Percentiles rank a stretch among this genome's conserved stretches.
These are phyloP conservation scores for Tinamus major DNA, from an alignment of 2,797 vertebrate species.

Conservation along the genomic window DNA sequence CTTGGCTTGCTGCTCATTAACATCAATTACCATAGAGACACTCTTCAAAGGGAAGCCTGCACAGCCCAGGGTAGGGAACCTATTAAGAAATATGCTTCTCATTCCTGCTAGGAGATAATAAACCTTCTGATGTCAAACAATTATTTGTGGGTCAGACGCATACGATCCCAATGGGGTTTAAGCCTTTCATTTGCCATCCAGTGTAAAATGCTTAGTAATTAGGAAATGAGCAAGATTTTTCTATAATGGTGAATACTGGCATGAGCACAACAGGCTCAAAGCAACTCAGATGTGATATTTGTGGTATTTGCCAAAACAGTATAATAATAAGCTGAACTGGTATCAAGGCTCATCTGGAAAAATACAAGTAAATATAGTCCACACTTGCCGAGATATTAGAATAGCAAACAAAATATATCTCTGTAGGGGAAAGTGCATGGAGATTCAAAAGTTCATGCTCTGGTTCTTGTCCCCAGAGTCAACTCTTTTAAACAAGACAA, in stretches of 20 bases:
- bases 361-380: neutral
- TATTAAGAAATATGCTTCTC: conserved; percentile 64
- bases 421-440: neutral
- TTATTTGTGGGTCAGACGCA: conserved; percentile 60
- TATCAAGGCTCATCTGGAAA: neutral
- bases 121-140: conserved; percentile 69
- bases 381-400: neutral
- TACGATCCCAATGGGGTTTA: neutral
- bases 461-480: conserved; percentile 11
- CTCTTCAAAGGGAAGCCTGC: conserved; percentile 73
- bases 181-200: conserved; percentile 10
- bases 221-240: conserved; percentile 18
- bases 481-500: neutral
- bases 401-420: neutral
- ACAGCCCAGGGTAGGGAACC: conserved; percentile 46
- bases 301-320: neutral
- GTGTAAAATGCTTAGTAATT: conserved; percentile 13
- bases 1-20: conserved; percentile 69
- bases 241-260: fast-evolving
- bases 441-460: neutral
- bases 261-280: neutral
- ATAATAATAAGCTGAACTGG: neutral
- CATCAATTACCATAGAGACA: conserved; percentile 79
- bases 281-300: neutral
- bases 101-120: conserved; percentile 56